Base-by-base conservation (phyloP, 1,140 invertebrate genomes). In the Trissolcus basalis region DNA sequence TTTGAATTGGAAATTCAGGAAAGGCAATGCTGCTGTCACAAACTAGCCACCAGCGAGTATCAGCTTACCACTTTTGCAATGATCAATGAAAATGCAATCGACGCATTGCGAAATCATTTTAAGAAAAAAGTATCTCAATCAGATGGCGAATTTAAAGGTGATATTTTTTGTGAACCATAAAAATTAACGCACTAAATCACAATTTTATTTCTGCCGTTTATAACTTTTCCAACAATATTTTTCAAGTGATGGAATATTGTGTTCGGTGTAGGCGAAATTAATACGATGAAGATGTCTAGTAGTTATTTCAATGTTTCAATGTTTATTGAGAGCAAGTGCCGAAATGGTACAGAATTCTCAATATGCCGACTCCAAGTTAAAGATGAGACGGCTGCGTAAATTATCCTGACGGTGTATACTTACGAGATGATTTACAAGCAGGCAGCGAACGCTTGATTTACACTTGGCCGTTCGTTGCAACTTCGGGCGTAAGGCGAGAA, bases 381-480 rank as follows among this genome's bases (percentile, higher is more conserved):
- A 78, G 73, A 70, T 73, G 77, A 80, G 79, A 78, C 77, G 84
- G 82, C 83, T 87, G 85, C 82, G 85, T 87, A 87, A 87, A 87
- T 87, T 87, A 87, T 87, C 85, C 77, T 75, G 54, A 74, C 76
- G 81, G 82, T 87, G 83, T 87, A 84, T 87, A 87, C 85, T 87
- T 87, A 85, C 82, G 67, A 58, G 77, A 79, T 86, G 86, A 87
- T 87, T 87, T 87, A 87, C 85, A 85, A 82, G 82, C 82, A 80
- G 81, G 78, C 83, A 84, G 80, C 81, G 81, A 82, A 78, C 80
- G 68, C 80, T 85, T 87, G 85, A 87, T 87, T 87, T 87, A 87
- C 85, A 85, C 82, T 79, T 81, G 55, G 50, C 60, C 63, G 72
- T 79, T 72, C 63, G 77, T 49, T 64, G 74, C 77, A 67, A 69